Conservation (phyloP, 2,113 vertebrate genomes). For the Manacus vitellinus region DNA sequence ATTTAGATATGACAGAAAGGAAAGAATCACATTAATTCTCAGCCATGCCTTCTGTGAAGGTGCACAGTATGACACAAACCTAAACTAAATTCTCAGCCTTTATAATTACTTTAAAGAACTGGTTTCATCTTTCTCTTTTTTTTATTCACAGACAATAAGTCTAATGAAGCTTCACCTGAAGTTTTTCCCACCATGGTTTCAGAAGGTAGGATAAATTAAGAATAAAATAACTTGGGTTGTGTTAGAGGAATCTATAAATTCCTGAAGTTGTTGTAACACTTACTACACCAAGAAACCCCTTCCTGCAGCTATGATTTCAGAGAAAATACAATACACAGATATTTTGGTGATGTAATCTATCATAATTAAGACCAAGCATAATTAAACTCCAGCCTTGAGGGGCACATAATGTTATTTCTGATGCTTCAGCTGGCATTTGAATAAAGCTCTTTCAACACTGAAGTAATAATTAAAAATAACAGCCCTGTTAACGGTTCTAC, state of each 20-base stretch:
- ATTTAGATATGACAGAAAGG: not conserved
- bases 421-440: conserved; percentile 8
- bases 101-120: not conserved
- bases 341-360: not conserved
- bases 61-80: not conserved
- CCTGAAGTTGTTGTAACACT: not conserved
- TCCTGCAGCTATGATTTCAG: not conserved
- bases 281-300: not conserved
- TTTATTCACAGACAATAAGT: not conserved
- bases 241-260: not conserved
- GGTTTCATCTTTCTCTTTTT: not conserved
- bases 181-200: not conserved
- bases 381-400: conserved; percentile 11
- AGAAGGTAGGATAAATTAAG: conserved; percentile 15
- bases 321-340: not conserved
- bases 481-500: not conserved
- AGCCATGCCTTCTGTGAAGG: not conserved
- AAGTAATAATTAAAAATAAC: conserved; percentile 45
- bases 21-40: not conserved
- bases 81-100: not conserved
- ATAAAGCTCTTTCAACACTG: conserved; percentile 4
- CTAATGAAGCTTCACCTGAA: not conserved
- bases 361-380: not conserved
- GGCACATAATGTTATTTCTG: not conserved
- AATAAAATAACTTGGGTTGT: not conserved